Evolutionary conservation across 2,888 invertebrate species (phyloP).

Genomic region (Netelia melanura): DNA sequence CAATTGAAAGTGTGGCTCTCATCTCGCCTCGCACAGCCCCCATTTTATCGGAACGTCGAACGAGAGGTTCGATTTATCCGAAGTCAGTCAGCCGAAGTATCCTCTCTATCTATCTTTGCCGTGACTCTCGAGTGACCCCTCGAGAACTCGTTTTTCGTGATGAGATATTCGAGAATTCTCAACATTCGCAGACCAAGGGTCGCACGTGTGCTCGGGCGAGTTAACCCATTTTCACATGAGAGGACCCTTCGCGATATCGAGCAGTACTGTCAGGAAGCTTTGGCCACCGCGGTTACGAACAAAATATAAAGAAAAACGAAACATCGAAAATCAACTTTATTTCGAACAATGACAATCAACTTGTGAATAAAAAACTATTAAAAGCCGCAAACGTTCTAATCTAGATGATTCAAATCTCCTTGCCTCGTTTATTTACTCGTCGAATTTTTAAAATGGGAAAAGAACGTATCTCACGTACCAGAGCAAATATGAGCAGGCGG

Average conservation of each 20-base stretch:
- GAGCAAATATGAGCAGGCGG: too few species aligned
- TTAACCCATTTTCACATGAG: slow-evolving; percentile 35
- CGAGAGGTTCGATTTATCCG: slow-evolving; percentile 65
- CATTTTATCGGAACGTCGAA: slow-evolving; percentile 51
- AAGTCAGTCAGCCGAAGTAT: slow-evolving; percentile 60
- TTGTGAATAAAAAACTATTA: background rate
- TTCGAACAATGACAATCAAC: background rate
- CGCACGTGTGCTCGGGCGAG: slow-evolving; percentile 1
- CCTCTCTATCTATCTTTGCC: slow-evolving; percentile 20
- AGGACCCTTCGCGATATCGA: slow-evolving; percentile 20
- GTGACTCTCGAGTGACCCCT: slow-evolving; percentile 2
- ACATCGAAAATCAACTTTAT: background rate
- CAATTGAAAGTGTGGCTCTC: slow-evolving; percentile 62
- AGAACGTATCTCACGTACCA: too few species aligned
- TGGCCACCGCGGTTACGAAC: background rate
- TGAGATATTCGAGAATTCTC: slow-evolving; percentile 47
- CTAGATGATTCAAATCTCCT: too few species aligned
- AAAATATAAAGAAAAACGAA: background rate
- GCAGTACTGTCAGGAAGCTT: background rate
- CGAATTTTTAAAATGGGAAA: too few species aligned
- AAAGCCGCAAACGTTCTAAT: too few species aligned
- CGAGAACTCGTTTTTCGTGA: slow-evolving; percentile 35
- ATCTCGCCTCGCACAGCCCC: slow-evolving; percentile 25
- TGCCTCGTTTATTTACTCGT: too few species aligned
- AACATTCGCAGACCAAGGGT: slow-evolving; percentile 15